These are phyloP conservation scores for Calycopis cecrops DNA, from an alignment of 1,140 invertebrate species.

Conservation along the genomic window DNA sequence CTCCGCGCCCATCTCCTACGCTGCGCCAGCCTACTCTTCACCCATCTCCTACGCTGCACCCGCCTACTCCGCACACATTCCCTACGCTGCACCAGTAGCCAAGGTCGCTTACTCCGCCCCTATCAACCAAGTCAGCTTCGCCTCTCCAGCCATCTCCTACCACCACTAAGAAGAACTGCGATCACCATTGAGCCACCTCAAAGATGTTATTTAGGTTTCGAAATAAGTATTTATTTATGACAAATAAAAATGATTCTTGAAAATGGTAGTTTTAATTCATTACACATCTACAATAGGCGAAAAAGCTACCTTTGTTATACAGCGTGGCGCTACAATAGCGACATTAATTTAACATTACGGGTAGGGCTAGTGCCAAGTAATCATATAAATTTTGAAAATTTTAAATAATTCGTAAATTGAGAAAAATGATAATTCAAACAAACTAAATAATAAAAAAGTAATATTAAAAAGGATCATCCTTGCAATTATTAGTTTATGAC, in stretches of 20 bases:
- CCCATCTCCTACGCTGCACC: conserved; percentile 30
- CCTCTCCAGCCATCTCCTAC: conserved; percentile 49
- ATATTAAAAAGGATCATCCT: too few species aligned
- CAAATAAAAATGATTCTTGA: conserved; percentile 7
- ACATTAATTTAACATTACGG: too few species aligned
- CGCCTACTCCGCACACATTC: conserved; percentile 31
- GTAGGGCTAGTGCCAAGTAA: too few species aligned
- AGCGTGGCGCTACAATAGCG: too few species aligned
- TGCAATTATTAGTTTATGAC: too few species aligned
- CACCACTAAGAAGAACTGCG: conserved; percentile 43
- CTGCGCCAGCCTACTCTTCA: conserved; percentile 38
- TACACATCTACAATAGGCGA: too few species aligned
- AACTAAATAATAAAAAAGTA: too few species aligned
- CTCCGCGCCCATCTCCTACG: conserved; percentile 27
- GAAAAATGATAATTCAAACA: too few species aligned
- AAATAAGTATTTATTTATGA: conserved; percentile 19
- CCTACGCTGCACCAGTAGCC: conserved; percentile 32
- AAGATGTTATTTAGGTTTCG: conserved; percentile 12
- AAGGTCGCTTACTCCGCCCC: conserved; percentile 30
- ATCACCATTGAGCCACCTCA: not conserved
- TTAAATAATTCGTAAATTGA: too few species aligned
- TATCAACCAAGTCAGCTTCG: conserved; percentile 43
- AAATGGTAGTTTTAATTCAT: too few species aligned
- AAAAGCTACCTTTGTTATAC: too few species aligned
- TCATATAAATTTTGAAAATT: too few species aligned